Evolutionary conservation across 2,888 invertebrate species (phyloP), one percentile per base, ranked within the genome.

Genomic region (Eupithecia pulchellata): DNA sequence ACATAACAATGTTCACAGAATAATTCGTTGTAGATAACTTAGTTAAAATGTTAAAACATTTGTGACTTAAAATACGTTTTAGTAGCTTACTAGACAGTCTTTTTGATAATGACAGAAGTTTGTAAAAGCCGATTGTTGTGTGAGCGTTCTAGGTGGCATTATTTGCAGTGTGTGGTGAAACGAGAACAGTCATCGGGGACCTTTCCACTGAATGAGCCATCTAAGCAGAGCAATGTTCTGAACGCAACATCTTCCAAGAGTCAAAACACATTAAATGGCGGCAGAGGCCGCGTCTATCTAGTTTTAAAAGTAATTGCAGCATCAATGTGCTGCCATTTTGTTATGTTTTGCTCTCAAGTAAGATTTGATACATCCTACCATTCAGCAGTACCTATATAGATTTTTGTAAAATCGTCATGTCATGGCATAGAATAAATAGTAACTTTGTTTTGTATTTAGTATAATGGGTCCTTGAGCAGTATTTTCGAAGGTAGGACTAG

Each of bases 1-100:
- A 61, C n/a, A 57, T 57, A 29, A 27, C 81, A 80, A 77, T 82
- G 84, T 87, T 91, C 89, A 91, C 90, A 91, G 90, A 88, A 82
- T 86, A 83, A 88, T 92, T 93, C 93, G 92, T 93, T 93, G 93
- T 91, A 89, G 90, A 88, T 85, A 83, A 88, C 89, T 84, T 84
- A 80, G 85, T 84, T 88, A 89, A 87, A 88, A 89, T 86, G 87
- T 92, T 92, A 87, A 32, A 87, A 87, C 86, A 89, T 94, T 94
- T 94, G 93, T 93, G 93, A 93, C 93, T 91, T 92, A 92, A 79
- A 86, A 90, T 91, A 90, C 89, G 89, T 90, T 61, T 91, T 86
- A 89, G 88, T 91, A 91, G 89, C 92, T 92, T 93, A 90, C 89
- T 93, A 93, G 92, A 92, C 93, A 94, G 93, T 94, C 93, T 94